Conservation (phyloP, 1,140 invertebrate species). For the Pseudomyrmex dendroicus region DNA sequence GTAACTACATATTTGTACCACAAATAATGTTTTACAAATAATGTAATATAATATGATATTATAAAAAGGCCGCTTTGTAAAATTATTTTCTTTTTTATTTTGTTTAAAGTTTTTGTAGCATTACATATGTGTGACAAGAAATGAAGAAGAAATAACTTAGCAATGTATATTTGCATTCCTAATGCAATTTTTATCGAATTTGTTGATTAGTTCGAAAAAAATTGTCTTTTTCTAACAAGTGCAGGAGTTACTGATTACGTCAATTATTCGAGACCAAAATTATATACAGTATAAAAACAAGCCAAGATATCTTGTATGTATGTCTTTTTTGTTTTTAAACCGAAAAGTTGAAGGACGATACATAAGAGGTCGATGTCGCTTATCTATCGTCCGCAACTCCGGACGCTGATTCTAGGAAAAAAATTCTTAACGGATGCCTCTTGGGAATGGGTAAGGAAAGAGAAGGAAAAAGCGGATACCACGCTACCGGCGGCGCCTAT, state of each 20-base stretch:
- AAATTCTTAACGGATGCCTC: slow-evolving; percentile 70
- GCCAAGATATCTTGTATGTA: neutral
- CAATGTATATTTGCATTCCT: too few species aligned
- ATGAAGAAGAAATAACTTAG: too few species aligned
- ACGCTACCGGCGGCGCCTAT: slow-evolving; percentile 80
- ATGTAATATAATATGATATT: too few species aligned
- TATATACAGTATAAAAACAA: neutral
- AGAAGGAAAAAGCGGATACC: slow-evolving; percentile 59
- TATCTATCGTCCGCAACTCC: slow-evolving; percentile 44
- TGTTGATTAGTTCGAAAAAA: neutral
- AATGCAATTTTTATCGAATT: too few species aligned
- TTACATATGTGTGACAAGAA: too few species aligned
- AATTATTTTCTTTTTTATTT: too few species aligned
- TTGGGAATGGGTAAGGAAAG: neutral
- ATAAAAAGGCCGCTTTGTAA: too few species aligned
- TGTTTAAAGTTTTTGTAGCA: too few species aligned
- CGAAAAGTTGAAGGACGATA: slow-evolving; percentile 43
- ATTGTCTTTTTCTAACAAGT: neutral
- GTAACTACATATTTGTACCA: too few species aligned
- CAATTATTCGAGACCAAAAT: neutral
- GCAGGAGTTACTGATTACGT: neutral
- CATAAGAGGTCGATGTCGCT: slow-evolving; percentile 40
- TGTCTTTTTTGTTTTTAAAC: slow-evolving; percentile 12
- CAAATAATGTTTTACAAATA: too few species aligned
- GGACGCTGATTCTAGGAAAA: slow-evolving; percentile 46